Evolutionary conservation across 2,797 vertebrate genomes (phyloP).

Genomic region (Synanceia verrucosa): DNA sequence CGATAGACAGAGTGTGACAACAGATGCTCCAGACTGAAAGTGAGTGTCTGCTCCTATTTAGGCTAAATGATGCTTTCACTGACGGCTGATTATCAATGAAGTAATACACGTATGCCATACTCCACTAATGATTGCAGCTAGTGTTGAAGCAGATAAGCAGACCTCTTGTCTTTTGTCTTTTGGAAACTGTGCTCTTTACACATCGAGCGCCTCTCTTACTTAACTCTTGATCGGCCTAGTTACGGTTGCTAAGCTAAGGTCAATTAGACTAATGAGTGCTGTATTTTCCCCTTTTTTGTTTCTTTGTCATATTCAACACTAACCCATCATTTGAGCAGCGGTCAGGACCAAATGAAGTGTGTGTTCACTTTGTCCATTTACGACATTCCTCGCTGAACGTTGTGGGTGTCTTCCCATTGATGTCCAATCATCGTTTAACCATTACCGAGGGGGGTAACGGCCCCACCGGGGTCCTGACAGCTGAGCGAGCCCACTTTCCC

Average conservation of each 20-base stretch:
- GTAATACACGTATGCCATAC: no score
- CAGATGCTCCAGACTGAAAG: no score
- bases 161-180: background rate
- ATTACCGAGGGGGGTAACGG: conserved; percentile 46
- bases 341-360: conserved; percentile 13
- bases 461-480: conserved; percentile 68
- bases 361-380: conserved; percentile 21
- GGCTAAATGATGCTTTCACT: no score
- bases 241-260: background rate
- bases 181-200: background rate
- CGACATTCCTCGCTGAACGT: conserved; percentile 11
- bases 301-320: conserved; percentile 28
- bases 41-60: no score
- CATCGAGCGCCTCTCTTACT: background rate
- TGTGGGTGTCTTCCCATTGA: conserved; percentile 53
- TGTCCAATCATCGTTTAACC: conserved; percentile 62
- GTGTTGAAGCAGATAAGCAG: background rate
- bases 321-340: conserved; percentile 15
- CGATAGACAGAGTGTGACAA: no score
- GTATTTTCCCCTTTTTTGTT: conserved; percentile 8
- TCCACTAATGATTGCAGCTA: background rate
- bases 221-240: background rate
- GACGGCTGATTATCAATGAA: no score
- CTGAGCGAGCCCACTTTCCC: conserved; percentile 83
- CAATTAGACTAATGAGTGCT: conserved; percentile 29